These are phyloP conservation scores for Macropus fuliginosus DNA, from an alignment of 2,797 vertebrate genomes.

Conservation along the genomic window DNA sequence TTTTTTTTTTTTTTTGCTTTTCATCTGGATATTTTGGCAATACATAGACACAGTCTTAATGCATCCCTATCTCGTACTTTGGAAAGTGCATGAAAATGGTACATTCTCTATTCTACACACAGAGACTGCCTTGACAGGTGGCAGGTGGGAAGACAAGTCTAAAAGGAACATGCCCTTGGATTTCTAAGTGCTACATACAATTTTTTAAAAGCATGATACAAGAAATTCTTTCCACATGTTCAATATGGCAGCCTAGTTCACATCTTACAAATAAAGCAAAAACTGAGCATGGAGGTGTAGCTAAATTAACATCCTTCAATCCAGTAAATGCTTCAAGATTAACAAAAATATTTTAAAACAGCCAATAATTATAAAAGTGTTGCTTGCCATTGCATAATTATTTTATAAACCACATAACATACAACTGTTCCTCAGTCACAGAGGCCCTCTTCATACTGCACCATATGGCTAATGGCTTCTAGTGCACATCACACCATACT, in stretches of 20 bases:
- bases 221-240: slow-evolving; percentile 70
- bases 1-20: slow-evolving; percentile 46
- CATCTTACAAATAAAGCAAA: slow-evolving; percentile 64
- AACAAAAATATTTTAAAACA: slow-evolving; percentile 86
- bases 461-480: slow-evolving; percentile 89
- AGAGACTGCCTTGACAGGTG: slow-evolving; percentile 74
- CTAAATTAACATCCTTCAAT: slow-evolving; percentile 72
- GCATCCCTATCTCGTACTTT: background rate
- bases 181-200: slow-evolving; percentile 61
- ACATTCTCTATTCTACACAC: background rate
- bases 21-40: slow-evolving; percentile 35
- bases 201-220: slow-evolving; percentile 50
- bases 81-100: slow-evolving; percentile 45
- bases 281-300: slow-evolving; percentile 40
- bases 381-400: slow-evolving; percentile 87
- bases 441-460: slow-evolving; percentile 84
- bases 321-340: slow-evolving; percentile 80
- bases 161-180: slow-evolving; percentile 41
- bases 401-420: slow-evolving; percentile 88
- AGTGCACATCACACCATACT: slow-evolving; percentile 84
- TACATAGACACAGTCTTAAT: slow-evolving; percentile 1
- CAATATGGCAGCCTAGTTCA: slow-evolving; percentile 46
- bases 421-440: slow-evolving; percentile 83
- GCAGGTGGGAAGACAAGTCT: slow-evolving; percentile 65
- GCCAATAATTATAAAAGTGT: slow-evolving; percentile 85